Base-by-base conservation (phyloP, 2,888 invertebrate species). In the Stenodema calcarata region DNA sequence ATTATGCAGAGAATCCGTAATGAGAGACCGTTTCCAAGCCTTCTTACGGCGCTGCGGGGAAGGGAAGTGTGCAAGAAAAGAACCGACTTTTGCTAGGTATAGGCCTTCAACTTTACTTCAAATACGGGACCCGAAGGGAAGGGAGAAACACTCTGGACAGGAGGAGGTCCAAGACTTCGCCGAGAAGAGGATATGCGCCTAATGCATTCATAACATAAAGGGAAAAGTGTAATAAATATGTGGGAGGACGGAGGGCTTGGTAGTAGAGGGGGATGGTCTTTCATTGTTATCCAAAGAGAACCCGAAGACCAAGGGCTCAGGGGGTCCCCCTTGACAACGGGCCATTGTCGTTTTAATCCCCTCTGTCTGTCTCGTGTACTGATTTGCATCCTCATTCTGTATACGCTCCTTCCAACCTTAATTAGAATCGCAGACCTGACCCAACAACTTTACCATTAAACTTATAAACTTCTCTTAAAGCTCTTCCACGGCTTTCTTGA, bases 351-450 rank as follows among this genome's bases (percentile, higher is more conserved):
- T 86, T 69, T 81, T 86, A 35, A 73, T 79, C 86, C 80, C 69
- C 73, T 81, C 86, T 54, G 86, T 81, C 86, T 86, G 86, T 86
- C 86, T 76, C 86, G 73, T 86, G 86, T 86, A 81, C 86, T 86
- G 86, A 86, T 86, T 86, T 86, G 86, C 86, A 86, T 86, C 50
- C 86, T 86, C 86, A 86, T 86, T 86, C 81, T 78, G 81, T 86
- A 86, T 86, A 86, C 86, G 76, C 73, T 76, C 70, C 86, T 47
- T 75, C 84, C 42, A 73, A 47, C 81, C 62, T 86, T 86, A 86
- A 86, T 86, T 86, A 86, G 86, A 81, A 81, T 86, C 81, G 86
- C 81, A 42, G 78, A 82, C 82, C 84, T 73, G 84, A 47, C 84
- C 84, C 70, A 75, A 84, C 84, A 84, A 75, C 84, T 84, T 84